These are phyloP conservation scores for Neotoxoptera formosana DNA, from an alignment of 1,140 invertebrate species.

Conservation along the genomic window DNA sequence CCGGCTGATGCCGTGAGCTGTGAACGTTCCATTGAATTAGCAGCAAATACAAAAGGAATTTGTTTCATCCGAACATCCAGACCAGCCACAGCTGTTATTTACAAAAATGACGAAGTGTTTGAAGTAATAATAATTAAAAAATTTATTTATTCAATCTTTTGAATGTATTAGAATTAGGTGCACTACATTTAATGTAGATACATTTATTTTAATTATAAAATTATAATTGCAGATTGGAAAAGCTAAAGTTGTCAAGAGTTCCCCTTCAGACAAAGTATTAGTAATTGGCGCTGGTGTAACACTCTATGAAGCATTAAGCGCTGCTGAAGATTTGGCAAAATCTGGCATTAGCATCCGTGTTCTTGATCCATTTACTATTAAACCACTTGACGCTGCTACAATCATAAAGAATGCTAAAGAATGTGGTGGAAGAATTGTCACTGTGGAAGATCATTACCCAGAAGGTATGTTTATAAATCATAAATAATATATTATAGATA, in stretches of 20 bases:
- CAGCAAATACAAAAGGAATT: slow-evolving; percentile 94
- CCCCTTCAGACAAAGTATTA: slow-evolving; percentile 78
- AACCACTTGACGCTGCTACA: slow-evolving; percentile 86
- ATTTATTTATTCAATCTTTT: background rate
- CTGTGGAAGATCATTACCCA: slow-evolving; percentile 97
- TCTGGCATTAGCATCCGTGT: slow-evolving; percentile 78
- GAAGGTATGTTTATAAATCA: slow-evolving; percentile 70
- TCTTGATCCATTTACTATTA: slow-evolving; percentile 94
- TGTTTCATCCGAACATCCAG: slow-evolving; percentile 96
- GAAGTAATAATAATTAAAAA: slow-evolving; percentile 68
- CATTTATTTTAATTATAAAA: slow-evolving; percentile 44
- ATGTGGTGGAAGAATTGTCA: slow-evolving; percentile 83
- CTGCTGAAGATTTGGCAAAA: slow-evolving; percentile 79
- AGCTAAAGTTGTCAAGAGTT: slow-evolving; percentile 80
- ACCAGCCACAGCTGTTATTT: slow-evolving; percentile 87
- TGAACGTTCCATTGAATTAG: slow-evolving; percentile 93
- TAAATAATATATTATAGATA: no score
- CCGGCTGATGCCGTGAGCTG: slow-evolving; percentile 94
- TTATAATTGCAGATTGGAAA: slow-evolving; percentile 71
- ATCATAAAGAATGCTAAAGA: slow-evolving; percentile 82
- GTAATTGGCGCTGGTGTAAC: slow-evolving; percentile 94
- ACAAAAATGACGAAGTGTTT: slow-evolving; percentile 87
- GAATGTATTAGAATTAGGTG: background rate
- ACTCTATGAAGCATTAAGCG: slow-evolving; percentile 87
- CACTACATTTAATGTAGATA: background rate